phyloP scores from a whole-genome alignment of 2,113 vertebrate species.

The Gulo gulo region DNA sequence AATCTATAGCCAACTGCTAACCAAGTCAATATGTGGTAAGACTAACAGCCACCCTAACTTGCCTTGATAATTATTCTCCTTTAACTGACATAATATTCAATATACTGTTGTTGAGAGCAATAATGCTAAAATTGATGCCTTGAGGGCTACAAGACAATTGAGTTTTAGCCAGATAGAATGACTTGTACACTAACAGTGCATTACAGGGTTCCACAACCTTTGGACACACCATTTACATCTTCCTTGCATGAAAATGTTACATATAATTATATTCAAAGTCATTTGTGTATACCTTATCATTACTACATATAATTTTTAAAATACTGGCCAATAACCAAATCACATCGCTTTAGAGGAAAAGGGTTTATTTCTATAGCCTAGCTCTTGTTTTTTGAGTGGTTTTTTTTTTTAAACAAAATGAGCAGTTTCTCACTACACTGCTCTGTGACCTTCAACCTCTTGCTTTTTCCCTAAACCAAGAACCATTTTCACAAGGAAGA shows the following conservation, averaged over 20 bases:
- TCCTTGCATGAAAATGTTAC: conserved; percentile 50
- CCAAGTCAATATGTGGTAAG: conserved; percentile 80
- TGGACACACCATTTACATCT: conserved; percentile 49
- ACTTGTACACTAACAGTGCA: conserved; percentile 84
- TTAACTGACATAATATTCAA: conserved; percentile 83
- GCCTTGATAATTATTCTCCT: conserved; percentile 80
- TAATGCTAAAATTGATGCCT: conserved; percentile 83
- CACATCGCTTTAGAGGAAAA: not conserved
- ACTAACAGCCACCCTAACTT: conserved; percentile 79
- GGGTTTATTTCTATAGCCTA: not conserved
- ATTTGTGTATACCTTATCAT: conserved; percentile 66
- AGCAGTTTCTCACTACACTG: not conserved
- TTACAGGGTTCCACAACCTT: conserved; percentile 78
- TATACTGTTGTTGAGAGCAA: conserved; percentile 80
- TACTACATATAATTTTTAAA: conserved; percentile 68
- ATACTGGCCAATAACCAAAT: conserved; percentile 35
- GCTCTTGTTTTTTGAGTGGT: not conserved
- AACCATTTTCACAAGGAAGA: conserved; percentile 57
- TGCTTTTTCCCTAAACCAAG: conserved; percentile 26
- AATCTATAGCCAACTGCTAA: conserved; percentile 75
- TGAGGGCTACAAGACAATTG: conserved; percentile 83
- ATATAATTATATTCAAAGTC: conserved; percentile 58
- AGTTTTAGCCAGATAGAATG: conserved; percentile 85
- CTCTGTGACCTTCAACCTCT: not conserved
- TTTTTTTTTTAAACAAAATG: not conserved